phyloP scores from a whole-genome alignment of 2,797 vertebrate genomes.

The Novumbra hubbsi region DNA sequence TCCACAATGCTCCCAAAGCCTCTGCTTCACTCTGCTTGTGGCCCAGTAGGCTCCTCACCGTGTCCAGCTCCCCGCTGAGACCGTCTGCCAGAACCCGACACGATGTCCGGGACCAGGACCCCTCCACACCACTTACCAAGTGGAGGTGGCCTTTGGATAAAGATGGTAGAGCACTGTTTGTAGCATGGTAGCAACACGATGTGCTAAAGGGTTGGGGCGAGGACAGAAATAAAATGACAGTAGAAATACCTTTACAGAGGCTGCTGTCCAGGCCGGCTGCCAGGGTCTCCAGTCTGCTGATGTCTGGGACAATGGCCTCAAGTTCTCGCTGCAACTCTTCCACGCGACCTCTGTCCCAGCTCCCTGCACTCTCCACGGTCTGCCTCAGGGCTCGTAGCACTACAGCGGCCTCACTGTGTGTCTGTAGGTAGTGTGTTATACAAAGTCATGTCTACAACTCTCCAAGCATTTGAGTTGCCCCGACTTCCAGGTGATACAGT shows the following conservation, averaged over 20 bases:
- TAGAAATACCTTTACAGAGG: constrained; percentile 74
- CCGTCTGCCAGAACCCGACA: constrained; percentile 83
- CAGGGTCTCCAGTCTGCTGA: constrained; percentile 79
- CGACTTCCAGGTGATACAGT: no score
- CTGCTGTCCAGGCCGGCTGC: constrained; percentile 81
- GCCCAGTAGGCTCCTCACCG: constrained; percentile 82
- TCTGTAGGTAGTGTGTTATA: constrained; percentile 74
- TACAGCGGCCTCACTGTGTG: constrained; percentile 62
- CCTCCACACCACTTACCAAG: constrained; percentile 68
- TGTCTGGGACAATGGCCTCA: constrained; percentile 69
- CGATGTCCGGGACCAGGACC: constrained; percentile 69
- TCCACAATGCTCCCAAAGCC: constrained; percentile 81
- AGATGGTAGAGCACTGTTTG: neutral
- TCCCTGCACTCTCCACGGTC: constrained; percentile 83
- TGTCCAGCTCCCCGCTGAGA: constrained; percentile 81
- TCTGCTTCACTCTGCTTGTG: constrained; percentile 87
- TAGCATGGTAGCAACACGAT: neutral
- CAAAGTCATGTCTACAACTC: no score
- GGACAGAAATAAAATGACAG: neutral
- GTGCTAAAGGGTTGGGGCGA: neutral
- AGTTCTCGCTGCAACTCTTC: constrained; percentile 84
- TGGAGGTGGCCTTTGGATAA: constrained; percentile 78
- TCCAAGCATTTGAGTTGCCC: no score
- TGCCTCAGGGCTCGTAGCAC: constrained; percentile 79
- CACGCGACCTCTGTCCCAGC: constrained; percentile 84